A percentile compares a stretch with the other conserved stretches of the same genome.
Evolutionary conservation across 2,888 invertebrate genomes (phyloP).

Genomic region (Athalia cordata): DNA sequence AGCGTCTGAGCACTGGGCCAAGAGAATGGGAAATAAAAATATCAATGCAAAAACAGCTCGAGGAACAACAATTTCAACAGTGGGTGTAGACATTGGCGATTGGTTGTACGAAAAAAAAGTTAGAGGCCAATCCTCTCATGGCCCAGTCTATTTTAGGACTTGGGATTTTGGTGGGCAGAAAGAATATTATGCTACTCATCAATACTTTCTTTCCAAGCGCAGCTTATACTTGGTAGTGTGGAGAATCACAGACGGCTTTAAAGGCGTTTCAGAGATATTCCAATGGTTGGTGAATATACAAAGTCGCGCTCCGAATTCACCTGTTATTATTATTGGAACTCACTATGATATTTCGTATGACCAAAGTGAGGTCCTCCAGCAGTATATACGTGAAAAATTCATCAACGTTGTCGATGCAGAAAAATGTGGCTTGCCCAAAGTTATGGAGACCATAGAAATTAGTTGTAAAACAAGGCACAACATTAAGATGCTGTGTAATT

Average conservation of each 20-base stretch:
- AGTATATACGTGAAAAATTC: conserved; percentile 89
- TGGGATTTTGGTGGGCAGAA: conserved; percentile 99
- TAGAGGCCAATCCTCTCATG: conserved; percentile 83
- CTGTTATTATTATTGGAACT: conserved; percentile 96
- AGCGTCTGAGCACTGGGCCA: conserved; percentile 91
- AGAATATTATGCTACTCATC: conserved; percentile 99
- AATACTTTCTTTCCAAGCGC: conserved; percentile 96
- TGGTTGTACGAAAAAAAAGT: conserved; percentile 94
- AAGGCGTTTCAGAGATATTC: conserved; percentile 91
- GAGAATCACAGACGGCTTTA: conserved; percentile 92
- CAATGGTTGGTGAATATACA: conserved; percentile 97
- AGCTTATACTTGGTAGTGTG: conserved; percentile 97
- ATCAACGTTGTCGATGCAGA: conserved; percentile 97
- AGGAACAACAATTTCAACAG: conserved; percentile 93
- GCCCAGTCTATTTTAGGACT: conserved; percentile 93
- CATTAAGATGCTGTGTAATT: conserved; percentile 90
- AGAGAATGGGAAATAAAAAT: conserved; percentile 94
- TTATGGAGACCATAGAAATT: conserved; percentile 94
- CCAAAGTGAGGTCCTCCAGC: conserved; percentile 88
- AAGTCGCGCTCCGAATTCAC: conserved; percentile 96
- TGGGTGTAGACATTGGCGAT: conserved; percentile 97
- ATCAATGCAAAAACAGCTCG: conserved; percentile 84
- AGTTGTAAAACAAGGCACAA: conserved; percentile 92
- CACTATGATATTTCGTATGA: conserved; percentile 92
- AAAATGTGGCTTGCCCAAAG: conserved; percentile 94